Base-by-base conservation (phyloP, 1,140 invertebrate species). In the Chlorops oryzae region DNA sequence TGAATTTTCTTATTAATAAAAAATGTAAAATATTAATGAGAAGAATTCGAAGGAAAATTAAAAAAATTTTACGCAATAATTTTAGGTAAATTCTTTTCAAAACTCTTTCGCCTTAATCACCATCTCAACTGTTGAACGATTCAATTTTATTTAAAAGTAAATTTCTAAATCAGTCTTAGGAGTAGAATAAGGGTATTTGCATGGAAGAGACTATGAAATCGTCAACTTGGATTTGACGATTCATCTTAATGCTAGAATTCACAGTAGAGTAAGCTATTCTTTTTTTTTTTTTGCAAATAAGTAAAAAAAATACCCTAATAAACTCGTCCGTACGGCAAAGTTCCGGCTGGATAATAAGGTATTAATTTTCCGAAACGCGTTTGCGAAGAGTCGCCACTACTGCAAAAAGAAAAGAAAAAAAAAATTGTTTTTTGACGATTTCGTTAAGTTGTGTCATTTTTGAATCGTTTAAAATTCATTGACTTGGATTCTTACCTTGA, bases 321-420 rank as follows among this genome's bases (percentile, higher is more conserved):
- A 25, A 72, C 69, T 25, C 68, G 61, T 5, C 68, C 69, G 42
- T 72, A 72, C 22, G 69, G 69, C 53, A 72, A 51, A 6, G 59
- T 61, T 42, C 63, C n/a, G n/a, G n/a, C 65, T 10, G 67, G 67
- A 58, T 65, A 64, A 43, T 71, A 71, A 1, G 68, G 68, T 56
- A 72, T 72, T n/a, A 72, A 44, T 41, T 62, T 59, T 9, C 59
- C 69, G 37, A 71, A 71, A 12, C 69, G 58, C 20, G 69, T 66
- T 42, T 70, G 66, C 1, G 62, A 62, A 22, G 67, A 70, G 32
- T 68, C 64, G 46, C 64, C 68, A 50, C 67, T 70, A 28, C 50
- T 46, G 42, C 27, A 49, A 50, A 49, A n/a, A 52, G n/a, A 32
- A 57, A 49, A 49, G 37, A 22, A 41, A 55, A 35, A 18, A 25